Base-by-base conservation (phyloP, 2,113 vertebrate species). In the Anarhynchus alexandrinus region DNA sequence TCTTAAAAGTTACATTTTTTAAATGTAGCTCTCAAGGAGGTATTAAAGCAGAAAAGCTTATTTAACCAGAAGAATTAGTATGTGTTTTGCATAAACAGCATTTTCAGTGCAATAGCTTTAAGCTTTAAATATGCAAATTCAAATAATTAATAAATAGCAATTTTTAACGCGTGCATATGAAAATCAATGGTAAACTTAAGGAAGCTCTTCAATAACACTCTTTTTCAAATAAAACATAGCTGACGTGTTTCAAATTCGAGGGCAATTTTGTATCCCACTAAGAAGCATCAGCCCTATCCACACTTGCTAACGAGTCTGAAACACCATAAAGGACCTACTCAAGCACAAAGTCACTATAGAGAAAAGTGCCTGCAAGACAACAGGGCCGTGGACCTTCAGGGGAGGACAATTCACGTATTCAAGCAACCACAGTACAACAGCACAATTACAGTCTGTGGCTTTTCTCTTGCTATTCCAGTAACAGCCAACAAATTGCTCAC, bases 401-500 rank as follows among this genome's bases (percentile, higher is more conserved):
- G 19, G 5, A 76, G 30, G 42, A 40, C 32, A 57, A 8, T 15
- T 88, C 36, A 57, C 30, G 16, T 13, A 51, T 23, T 52, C 29
- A 82, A 43, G 25, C 49, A 76, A 79, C 11, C 42, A 40, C 40
- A 85, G 10, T 8, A 45, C 36, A 64, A 70, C 0, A 1, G 54
- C 51, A 85, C 80, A 42, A 5, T 0, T 45, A 13, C 9, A 43
- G 19, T 22, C 29, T 65, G 8, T 52, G 36, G 19, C 17, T 54
- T 34, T 86, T 92, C 62, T 66, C 65, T 79, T 70, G 26, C 52
- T 42, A 14, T 29, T 42, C 45, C 54, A 66, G 40, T 61, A 89
- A 38, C 1, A 88, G 43, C 49, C 47, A 67, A 36, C 23, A 58
- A 4, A 7, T 45, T 25, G 38, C 98, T 98, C 95, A 99, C 98